phyloP scores from a whole-genome alignment of 1,140 invertebrate genomes.

The Drosophila dunni region DNA sequence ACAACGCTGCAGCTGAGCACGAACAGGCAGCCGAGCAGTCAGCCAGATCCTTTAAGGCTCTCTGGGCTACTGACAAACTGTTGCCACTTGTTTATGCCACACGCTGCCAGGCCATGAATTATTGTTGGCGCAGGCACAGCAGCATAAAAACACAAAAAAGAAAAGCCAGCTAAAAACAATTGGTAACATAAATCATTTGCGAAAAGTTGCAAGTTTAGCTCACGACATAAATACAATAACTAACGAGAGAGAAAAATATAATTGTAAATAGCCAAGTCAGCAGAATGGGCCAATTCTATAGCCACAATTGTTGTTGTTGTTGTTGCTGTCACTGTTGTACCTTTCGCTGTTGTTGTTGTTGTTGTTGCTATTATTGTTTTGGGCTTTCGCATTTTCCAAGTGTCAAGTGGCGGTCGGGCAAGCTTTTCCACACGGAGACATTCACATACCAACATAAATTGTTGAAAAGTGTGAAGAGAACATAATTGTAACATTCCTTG shows the following conservation, averaged over 20 bases:
- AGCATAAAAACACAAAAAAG: slow-evolving; percentile 14
- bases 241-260: slow-evolving; percentile 82
- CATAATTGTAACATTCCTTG: slow-evolving; percentile 83
- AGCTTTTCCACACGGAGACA: slow-evolving; percentile 47
- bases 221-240: slow-evolving; percentile 81
- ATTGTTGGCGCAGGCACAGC: slow-evolving; percentile 68
- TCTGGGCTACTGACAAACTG: slow-evolving; percentile 73
- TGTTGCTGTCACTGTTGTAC: slow-evolving; percentile 36
- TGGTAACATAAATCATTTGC: slow-evolving; percentile 78
- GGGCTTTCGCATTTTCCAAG: slow-evolving; percentile 41
- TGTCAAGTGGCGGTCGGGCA: slow-evolving; percentile 64
- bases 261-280: slow-evolving; percentile 74
- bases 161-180: slow-evolving; percentile 69
- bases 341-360: slow-evolving; percentile 33
- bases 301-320: slow-evolving; percentile 31
- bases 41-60: slow-evolving; percentile 60
- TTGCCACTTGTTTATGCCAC: slow-evolving; percentile 76
- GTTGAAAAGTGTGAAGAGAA: slow-evolving; percentile 83
- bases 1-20: slow-evolving; percentile 36
- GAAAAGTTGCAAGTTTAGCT: slow-evolving; percentile 78
- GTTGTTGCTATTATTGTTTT: slow-evolving; percentile 49
- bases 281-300: slow-evolving; percentile 49
- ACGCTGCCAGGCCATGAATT: slow-evolving; percentile 71
- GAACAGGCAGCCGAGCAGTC: neutral
- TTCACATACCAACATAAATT: slow-evolving; percentile 83